Evolutionary conservation across 2,888 invertebrate genomes (phyloP), one percentile per base, ranked within the genome.

Genomic region (Agonopterix subpropinquella): DNA sequence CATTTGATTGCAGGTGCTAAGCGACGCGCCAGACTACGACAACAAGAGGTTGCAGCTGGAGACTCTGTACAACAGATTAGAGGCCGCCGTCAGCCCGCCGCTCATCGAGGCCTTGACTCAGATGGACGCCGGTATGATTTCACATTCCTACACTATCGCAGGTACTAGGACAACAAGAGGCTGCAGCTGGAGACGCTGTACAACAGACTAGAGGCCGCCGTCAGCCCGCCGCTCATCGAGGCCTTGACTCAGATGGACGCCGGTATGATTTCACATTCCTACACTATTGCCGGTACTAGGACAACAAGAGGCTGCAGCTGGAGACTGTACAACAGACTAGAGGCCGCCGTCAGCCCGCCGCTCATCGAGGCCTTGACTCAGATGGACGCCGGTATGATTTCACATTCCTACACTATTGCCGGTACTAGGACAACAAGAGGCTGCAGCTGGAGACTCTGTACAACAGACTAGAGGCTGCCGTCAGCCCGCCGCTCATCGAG

Each of bases 171-270:
- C 60, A 91, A 90, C 44, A 91, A 93, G 63, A 89, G 92, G 50
- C 65, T 93, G n/a, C 97, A 97, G 66, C 80, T 98, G 35, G 98
- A 98, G 74, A 95, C 95, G 0, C 86, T 98, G 48, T 98, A 97
- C 79, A 98, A 98, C 78, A 90, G 97, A 10, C 79, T 98, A 1
- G 98, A 98, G 78, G 97, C 98, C 0, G 92, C 96, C 57, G 92
- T 96, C 0, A 97, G 96, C 64, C 95, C 97, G 0, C 92, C 93
- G 43, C 90, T 98, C 3, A 95, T 98, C 0, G 94, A 96, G 61
- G 95, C 96, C 0, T 95, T 98, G 60, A 94, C 95, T 1, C 71
- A 76, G 9, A 78, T 78, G 77, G 75, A 85, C 39, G 70, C 80
- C 0, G 80, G 86, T 86, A 54, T 28, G 28, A 7, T 28, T 28